These are phyloP conservation scores for Crocallis elinguaria DNA, from an alignment of 2,888 invertebrate genomes.

Conservation along the genomic window DNA sequence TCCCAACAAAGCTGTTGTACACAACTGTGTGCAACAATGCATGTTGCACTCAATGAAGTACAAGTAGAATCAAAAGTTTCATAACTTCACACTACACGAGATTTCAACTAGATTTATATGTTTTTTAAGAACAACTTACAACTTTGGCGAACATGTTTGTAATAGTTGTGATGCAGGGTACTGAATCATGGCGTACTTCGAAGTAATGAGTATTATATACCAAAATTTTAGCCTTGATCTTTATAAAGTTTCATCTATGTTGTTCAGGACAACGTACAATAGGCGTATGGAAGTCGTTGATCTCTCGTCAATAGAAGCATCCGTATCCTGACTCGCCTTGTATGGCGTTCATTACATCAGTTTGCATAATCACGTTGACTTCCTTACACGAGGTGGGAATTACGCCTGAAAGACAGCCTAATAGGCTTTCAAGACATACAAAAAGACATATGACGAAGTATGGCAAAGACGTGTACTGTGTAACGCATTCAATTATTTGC, in stretches of 20 bases:
- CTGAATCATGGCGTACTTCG: constrained; percentile 54
- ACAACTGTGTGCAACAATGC: too few relatives aligned
- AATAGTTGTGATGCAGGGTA: constrained; percentile 51
- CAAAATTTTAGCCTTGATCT: constrained; percentile 64
- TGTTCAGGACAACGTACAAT: constrained; percentile 51
- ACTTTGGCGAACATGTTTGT: constrained; percentile 69
- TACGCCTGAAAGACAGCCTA: constrained; percentile 13
- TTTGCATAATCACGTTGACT: constrained; percentile 26
- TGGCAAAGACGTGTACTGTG: background rate
- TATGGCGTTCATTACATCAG: constrained; percentile 37
- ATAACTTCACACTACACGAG: background rate
- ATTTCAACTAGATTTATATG: background rate
- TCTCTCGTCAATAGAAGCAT: constrained; percentile 46
- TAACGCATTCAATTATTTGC: background rate
- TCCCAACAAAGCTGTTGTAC: too few relatives aligned
- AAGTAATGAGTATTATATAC: constrained; percentile 58
- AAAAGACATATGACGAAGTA: constrained; percentile 4
- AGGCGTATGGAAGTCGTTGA: constrained; percentile 54
- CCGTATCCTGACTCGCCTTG: constrained; percentile 54
- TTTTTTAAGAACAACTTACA: constrained; percentile 50
- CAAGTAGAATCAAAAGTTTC: background rate
- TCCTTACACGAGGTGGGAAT: constrained; percentile 13
- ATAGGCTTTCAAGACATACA: constrained; percentile 5
- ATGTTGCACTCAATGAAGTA: too few relatives aligned
- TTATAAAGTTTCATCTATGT: constrained; percentile 51